Evolutionary conservation across 2,888 invertebrate species (phyloP).

Genomic region (Ophion slaviceki): DNA sequence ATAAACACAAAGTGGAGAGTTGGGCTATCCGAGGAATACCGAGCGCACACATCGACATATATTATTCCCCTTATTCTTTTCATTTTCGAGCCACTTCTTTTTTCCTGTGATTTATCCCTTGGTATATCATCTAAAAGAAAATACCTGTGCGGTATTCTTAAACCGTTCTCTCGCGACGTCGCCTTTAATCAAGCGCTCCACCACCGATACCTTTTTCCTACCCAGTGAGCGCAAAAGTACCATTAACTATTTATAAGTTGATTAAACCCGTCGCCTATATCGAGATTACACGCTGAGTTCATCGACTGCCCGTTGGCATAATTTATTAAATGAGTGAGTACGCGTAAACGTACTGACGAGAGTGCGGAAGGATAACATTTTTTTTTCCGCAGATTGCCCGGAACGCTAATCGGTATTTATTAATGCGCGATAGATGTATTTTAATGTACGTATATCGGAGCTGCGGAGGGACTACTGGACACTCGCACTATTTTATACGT

Average conservation of each 20-base stretch:
- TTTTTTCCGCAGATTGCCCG: slow-evolving; percentile 43
- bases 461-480: slow-evolving; percentile 3
- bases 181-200: neutral
- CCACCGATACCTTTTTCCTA: neutral
- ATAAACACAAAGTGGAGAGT: slow-evolving; percentile 4
- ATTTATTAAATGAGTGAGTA: slow-evolving; percentile 72
- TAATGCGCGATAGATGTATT: slow-evolving; percentile 57
- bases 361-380: neutral
- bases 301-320: slow-evolving; percentile 21
- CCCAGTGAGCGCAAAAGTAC: slow-evolving; percentile 10
- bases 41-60: neutral
- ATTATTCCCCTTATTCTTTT: slow-evolving; percentile 14
- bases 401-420: slow-evolving; percentile 73
- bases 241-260: slow-evolving; percentile 17
- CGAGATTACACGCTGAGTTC: neutral
- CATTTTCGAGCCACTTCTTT: slow-evolving; percentile 3
- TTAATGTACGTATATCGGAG: slow-evolving; percentile 3
- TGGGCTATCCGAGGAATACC: neutral
- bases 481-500: neutral
- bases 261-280: slow-evolving; percentile 5
- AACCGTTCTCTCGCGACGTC: neutral
- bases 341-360: slow-evolving; percentile 38
- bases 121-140: neutral
- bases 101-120: slow-evolving; percentile 16
- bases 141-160: neutral